A percentile compares a stretch with the other conserved stretches of the same genome.
These are phyloP conservation scores for Poecilia wingei DNA, from an alignment of 2,797 vertebrate genomes.

Conservation along the genomic window DNA sequence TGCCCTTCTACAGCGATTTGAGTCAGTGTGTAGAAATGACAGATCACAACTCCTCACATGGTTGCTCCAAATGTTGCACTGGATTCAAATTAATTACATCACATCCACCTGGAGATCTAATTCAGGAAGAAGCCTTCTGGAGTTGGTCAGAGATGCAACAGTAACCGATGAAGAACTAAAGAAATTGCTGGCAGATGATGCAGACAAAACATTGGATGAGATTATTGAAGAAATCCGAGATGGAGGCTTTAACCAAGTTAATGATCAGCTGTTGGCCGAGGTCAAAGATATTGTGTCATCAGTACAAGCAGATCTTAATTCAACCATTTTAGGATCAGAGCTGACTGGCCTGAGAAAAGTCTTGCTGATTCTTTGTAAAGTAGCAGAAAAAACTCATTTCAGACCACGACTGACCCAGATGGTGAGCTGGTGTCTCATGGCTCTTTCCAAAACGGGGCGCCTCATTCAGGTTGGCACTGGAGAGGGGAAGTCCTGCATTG, in stretches of 20 bases:
- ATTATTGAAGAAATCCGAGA: constrained; percentile 60
- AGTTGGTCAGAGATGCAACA: constrained; percentile 4
- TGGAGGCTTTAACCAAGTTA: constrained; percentile 41
- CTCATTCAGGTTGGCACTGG: constrained; percentile 33
- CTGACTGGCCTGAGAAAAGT: not conserved
- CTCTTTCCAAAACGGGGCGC: constrained; percentile 53
- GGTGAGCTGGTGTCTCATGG: constrained; percentile 74
- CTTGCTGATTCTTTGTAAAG: constrained; percentile 2
- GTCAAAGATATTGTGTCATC: constrained; percentile 46
- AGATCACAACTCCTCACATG: constrained; percentile 21
- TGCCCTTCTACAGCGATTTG: constrained; percentile 49
- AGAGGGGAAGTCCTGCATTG: constrained; percentile 75
- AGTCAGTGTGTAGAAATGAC: constrained; percentile 11
- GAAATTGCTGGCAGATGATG: not conserved
- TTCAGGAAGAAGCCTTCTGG: not conserved
- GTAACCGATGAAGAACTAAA: constrained; percentile 14
- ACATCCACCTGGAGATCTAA: constrained; percentile 18
- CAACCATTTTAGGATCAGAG: constrained; percentile 6
- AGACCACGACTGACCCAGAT: constrained; percentile 67
- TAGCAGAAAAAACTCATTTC: constrained; percentile 29
- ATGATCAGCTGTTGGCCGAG: constrained; percentile 14
- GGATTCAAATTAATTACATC: constrained; percentile 60
- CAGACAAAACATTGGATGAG: constrained; percentile 43
- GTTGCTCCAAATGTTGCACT: constrained; percentile 58
- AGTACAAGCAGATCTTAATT: rapidly evolving